Evolutionary conservation across 2,113 vertebrate genomes (phyloP).

Genomic region (Caretta caretta): DNA sequence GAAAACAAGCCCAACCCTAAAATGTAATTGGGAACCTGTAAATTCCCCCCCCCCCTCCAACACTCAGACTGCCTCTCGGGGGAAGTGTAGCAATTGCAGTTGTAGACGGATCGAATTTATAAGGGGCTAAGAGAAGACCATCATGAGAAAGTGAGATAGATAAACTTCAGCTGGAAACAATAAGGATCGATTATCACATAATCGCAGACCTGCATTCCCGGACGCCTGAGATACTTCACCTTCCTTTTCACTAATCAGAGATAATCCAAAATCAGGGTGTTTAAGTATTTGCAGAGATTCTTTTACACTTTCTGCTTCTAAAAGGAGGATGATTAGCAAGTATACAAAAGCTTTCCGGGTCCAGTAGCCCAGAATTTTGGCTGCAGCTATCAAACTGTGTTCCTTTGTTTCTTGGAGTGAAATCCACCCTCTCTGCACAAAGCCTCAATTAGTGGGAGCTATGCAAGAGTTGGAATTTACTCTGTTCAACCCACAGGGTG

Average conservation of each 20-base stretch:
- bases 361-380: conserved; percentile 37
- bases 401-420: conserved; percentile 9
- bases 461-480: conserved; percentile 10
- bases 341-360: conserved; percentile 57
- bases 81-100: not conserved
- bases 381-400: not conserved
- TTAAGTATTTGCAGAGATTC: conserved; percentile 72
- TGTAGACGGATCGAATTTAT: conserved; percentile 66
- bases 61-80: conserved; percentile 4
- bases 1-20: not conserved
- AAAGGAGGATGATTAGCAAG: conserved; percentile 67
- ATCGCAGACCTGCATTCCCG: conserved; percentile 39
- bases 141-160: conserved; percentile 68
- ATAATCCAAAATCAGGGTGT: conserved; percentile 71
- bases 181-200: conserved; percentile 71
- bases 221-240: conserved; percentile 33
- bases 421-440: not conserved
- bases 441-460: conserved; percentile 5
- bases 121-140: conserved; percentile 57
- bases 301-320: conserved; percentile 61
- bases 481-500: not conserved
- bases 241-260: conserved; percentile 71
- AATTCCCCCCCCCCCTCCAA: not conserved
- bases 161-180: conserved; percentile 67
- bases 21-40: not conserved